Base-by-base conservation (phyloP, 2,888 invertebrate genomes). In the Ophonus ardosiacus region DNA sequence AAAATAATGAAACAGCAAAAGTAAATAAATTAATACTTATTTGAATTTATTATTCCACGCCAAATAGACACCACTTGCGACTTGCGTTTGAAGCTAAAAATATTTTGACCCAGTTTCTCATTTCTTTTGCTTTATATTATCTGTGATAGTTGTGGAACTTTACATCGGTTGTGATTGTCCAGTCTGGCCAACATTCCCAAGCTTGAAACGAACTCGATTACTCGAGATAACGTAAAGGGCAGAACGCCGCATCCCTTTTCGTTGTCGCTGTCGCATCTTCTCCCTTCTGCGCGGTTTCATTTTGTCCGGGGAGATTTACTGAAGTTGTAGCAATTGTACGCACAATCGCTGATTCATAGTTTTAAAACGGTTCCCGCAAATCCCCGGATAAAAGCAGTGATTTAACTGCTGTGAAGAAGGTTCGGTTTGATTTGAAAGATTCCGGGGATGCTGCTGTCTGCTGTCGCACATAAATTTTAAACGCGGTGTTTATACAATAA, bases 91-190 rank as follows among this genome's bases (percentile, higher is more conserved):
- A n/a, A n/a, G n/a, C n/a, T n/a, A n/a, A n/a, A 6, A 59, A 59
- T 78, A 78, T 59, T 76, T 56, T 78, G 78, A 78, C 78, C 78
- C 15, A 78, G 57, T 78, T 78, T 31, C 2, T 31, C 21, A 51
- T 56, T 78, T 78, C 78, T 78, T 78, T 38, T 78, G 68, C 56
- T 57, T 78, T 59, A 57, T 76, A 76, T 76, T 76, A 76, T 76
- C 76, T 59, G 56, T 57, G 78, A 78, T 56, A 78, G 57, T 78
- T 78, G 56, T 18, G 56, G 21, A 51, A 76, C 10, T 51, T 76
- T 56, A 76, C 43, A 13, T 13, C 51, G 76, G 76, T 24, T 76
- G 76, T 76, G 76, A 76, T 76, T 76, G 74, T 18, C 13, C 24
- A n/a, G 68, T 24, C 31, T 76, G 51, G 43, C 10, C 18, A 76